Conservation (phyloP, 2,113 vertebrate genomes). For the Esox niger region DNA sequence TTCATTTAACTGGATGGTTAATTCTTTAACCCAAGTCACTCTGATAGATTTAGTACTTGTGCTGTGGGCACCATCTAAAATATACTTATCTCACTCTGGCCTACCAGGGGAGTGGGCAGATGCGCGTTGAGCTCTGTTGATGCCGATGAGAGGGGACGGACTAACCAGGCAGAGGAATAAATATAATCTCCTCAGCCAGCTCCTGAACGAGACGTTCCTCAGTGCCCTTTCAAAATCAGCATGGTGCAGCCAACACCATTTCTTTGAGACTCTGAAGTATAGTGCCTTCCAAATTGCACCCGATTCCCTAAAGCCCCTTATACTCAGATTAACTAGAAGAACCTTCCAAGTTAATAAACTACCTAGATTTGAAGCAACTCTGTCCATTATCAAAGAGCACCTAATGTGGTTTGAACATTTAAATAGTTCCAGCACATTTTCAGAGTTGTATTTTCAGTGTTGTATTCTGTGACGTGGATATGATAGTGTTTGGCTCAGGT, state of each 20-base stretch:
- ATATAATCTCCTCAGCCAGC: background rate
- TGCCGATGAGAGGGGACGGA: background rate
- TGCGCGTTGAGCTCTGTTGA: too few species aligned
- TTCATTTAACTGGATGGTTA: background rate
- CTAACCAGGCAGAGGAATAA: background rate
- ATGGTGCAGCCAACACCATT: slow-evolving; percentile 3
- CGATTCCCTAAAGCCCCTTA: too few species aligned
- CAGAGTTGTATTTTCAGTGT: too few species aligned
- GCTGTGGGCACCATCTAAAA: background rate
- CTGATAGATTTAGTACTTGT: background rate
- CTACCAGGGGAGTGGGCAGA: background rate
- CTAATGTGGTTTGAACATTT: too few species aligned
- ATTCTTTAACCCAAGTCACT: background rate
- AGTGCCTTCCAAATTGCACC: too few species aligned
- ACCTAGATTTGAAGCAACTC: too few species aligned
- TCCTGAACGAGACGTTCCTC: background rate
- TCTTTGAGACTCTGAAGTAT: background rate
- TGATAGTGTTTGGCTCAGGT: too few species aligned
- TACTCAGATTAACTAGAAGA: too few species aligned
- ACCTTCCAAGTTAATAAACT: too few species aligned
- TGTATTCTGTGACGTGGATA: too few species aligned
- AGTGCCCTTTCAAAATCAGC: slow-evolving; percentile 16
- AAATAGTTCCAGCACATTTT: too few species aligned
- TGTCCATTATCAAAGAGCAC: too few species aligned
- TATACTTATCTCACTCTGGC: background rate